Conservation (phyloP, 2,113 vertebrate species). For the Hippocampus comes region DNA sequence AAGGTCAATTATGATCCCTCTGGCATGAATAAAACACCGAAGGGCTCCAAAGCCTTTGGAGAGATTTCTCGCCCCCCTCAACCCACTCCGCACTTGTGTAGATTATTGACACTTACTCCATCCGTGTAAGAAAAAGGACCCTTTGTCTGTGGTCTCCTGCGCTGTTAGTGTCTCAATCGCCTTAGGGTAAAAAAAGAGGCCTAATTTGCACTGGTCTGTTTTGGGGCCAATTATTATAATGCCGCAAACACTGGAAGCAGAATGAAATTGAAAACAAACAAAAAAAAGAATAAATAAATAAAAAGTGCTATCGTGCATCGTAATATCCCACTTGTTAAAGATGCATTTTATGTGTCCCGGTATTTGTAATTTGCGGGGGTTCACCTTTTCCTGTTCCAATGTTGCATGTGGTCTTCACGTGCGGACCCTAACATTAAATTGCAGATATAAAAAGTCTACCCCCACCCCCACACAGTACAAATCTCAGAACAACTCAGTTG, state of each 20-base stretch:
- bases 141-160: slow-evolving; percentile 70
- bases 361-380: slow-evolving; percentile 41
- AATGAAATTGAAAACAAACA: slow-evolving; percentile 72
- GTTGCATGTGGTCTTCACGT: not conserved
- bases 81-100: slow-evolving; percentile 55
- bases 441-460: not conserved
- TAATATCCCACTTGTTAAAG: slow-evolving; percentile 63
- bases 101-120: slow-evolving; percentile 71
- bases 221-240: slow-evolving; percentile 78
- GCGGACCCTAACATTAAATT: not conserved
- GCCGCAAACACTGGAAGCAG: slow-evolving; percentile 71
- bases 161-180: slow-evolving; percentile 63
- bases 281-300: not conserved
- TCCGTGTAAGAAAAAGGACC: slow-evolving; percentile 63
- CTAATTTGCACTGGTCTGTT: slow-evolving; percentile 75
- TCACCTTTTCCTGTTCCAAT: slow-evolving; percentile 22
- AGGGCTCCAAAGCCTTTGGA: slow-evolving; percentile 67
- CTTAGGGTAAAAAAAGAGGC: slow-evolving; percentile 68
- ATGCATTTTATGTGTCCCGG: slow-evolving; percentile 51
- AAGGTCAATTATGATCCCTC: slow-evolving; percentile 76
- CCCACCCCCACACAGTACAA: not conserved
- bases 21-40: slow-evolving; percentile 74
- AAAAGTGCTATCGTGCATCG: slow-evolving; percentile 55
- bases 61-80: slow-evolving; percentile 53
- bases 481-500: not conserved